Conservation (phyloP, 2,797 vertebrate species). For the Moxostoma hubbsi region DNA sequence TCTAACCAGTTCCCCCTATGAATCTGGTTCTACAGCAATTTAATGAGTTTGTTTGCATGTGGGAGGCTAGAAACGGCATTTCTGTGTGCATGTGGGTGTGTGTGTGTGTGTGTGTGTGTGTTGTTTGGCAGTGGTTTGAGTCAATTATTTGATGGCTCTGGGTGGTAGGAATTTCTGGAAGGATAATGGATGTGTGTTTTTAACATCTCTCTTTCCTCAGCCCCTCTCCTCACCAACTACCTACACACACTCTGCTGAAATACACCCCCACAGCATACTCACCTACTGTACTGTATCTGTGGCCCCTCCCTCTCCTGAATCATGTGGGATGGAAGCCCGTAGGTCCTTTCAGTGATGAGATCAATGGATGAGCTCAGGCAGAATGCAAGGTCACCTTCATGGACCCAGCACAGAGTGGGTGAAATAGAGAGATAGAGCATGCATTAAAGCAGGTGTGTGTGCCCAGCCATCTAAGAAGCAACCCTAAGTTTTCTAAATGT, state of each 20-base stretch:
- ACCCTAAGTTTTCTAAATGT: neutral
- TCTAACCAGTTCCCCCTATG: neutral
- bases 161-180: constrained; percentile 50
- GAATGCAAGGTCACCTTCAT: constrained; percentile 68
- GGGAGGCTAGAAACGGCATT: constrained; percentile 15
- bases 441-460: constrained; percentile 9
- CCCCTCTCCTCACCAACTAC: constrained; percentile 36
- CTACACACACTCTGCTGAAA: constrained; percentile 42
- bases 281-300: constrained; percentile 47
- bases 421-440: constrained; percentile 9
- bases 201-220: constrained; percentile 49
- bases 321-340: constrained; percentile 65
- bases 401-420: constrained; percentile 6
- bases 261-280: constrained; percentile 60
- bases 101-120: constrained; percentile 6
- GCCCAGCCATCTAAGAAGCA: neutral
- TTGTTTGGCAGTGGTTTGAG: constrained; percentile 50
- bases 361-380: constrained; percentile 61
- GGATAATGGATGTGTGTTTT: constrained; percentile 59
- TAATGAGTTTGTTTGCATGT: constrained; percentile 22
- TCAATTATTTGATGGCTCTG: constrained; percentile 59
- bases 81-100: constrained; percentile 14
- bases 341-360: constrained; percentile 59
- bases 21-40: constrained; percentile 21
- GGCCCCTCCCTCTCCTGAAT: constrained; percentile 49